Base-by-base conservation (phyloP, 1,140 invertebrate species). In the Drosophila mauritiana region DNA sequence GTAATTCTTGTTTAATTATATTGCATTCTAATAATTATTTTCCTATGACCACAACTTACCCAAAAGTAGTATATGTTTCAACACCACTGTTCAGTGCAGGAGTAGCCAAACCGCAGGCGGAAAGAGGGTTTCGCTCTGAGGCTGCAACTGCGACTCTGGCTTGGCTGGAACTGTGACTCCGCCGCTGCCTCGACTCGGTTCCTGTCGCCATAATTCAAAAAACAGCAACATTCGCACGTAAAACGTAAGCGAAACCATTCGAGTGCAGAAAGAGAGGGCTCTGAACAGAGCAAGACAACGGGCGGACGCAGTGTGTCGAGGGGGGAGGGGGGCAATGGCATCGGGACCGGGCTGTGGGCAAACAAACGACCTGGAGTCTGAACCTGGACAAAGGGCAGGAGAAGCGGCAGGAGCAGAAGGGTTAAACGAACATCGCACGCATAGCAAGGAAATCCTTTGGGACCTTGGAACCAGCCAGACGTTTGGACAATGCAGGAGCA, bases 381-480 rank as follows among this genome's bases (percentile, higher is more conserved):
- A 85, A 77, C 76, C 80, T 88, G 84, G 84, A 88, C 84, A 88
- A 88, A 89, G 84, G 84, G 80, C 83, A 88, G 82, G 65, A 64
- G 65, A 20, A 64, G 40, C 83, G 86, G 82, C 70, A 52, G 65
- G 20, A 67, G 42, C 58, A 63, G 22, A 63, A 83, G 83, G 82
- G 82, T 86, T 86, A 88, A 86, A 83, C 83, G 80, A 88, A 88
- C 72, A 81, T 89, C 80, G 84, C 67, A 88, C 83, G 83, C 83
- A 88, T 88, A 88, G 89, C 83, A 89, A 88, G 83, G 84, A 88
- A 88, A 88, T 88, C 83, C 83, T 88, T 88, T 88, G 83, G 83
- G 83, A 88, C 79, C 83, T 81, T 77, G 78, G 82, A 68, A 68
- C 55, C 65, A 73, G 65, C 56, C 62, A 55, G 67, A 75, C 62